A percentile compares a stretch with the other conserved stretches of the same genome.
Conservation (phyloP, 2,113 vertebrate species). For the Formicarius rufipectus region DNA sequence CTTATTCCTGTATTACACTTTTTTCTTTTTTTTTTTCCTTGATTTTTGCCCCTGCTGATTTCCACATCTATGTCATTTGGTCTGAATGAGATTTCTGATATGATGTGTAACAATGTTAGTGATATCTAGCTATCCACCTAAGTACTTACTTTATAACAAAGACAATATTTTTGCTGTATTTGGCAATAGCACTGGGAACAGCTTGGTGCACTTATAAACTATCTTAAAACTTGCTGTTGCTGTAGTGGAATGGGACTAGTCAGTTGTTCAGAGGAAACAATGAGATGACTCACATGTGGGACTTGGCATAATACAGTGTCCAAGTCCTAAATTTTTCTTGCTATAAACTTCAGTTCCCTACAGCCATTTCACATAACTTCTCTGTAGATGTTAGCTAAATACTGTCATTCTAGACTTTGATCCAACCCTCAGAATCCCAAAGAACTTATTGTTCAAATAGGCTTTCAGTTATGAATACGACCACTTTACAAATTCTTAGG, state of each 20-base stretch:
- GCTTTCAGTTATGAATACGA: not conserved
- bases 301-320: not conserved
- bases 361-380: not conserved
- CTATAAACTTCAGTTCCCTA: not conserved
- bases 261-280: not conserved
- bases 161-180: not conserved
- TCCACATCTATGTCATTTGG: not conserved
- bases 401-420: not conserved
- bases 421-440: not conserved
- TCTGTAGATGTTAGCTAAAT: not conserved
- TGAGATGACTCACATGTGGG: not conserved
- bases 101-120: not conserved
- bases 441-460: not conserved
- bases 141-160: conserved; percentile 16
- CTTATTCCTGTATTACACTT: not conserved
- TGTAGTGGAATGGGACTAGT: not conserved
- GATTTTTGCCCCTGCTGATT: not conserved
- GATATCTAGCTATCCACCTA: not conserved
- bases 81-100: not conserved
- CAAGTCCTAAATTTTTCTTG: not conserved
- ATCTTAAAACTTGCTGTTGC: not conserved
- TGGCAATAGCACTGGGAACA: not conserved
- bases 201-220: not conserved
- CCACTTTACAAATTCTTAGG: not conserved
- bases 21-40: not conserved